A percentile compares a stretch with the other conserved stretches of the same genome.
phyloP scores from a whole-genome alignment of 64 coral and sea anemone species.

The Cladopsammia gracilis region DNA sequence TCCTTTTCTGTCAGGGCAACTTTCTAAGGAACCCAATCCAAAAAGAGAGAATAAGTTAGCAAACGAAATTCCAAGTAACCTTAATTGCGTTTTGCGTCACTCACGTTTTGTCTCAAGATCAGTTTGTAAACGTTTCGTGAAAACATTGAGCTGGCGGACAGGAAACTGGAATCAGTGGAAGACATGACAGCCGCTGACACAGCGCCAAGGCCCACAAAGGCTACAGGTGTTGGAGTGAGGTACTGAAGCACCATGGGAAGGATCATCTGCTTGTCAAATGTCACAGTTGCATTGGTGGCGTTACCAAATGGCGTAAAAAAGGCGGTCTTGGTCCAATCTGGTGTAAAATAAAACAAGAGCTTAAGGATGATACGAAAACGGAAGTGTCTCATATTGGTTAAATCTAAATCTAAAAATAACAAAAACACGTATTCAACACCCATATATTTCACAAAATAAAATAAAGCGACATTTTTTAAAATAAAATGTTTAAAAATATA shows the following conservation, averaged over 20 bases:
- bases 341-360: background rate
- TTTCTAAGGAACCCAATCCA: no score
- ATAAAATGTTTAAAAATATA: no score
- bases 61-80: no score
- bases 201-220: constrained; percentile 84
- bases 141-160: constrained; percentile 77
- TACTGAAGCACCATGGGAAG: constrained; percentile 90
- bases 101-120: constrained; percentile 62
- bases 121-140: constrained; percentile 83
- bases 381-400: background rate
- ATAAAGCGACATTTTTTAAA: no score
- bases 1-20: no score
- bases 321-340: constrained; percentile 79
- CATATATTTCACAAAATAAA: no score
- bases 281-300: constrained; percentile 60
- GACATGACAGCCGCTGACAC: constrained; percentile 95
- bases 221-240: constrained; percentile 71
- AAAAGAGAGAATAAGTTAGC: no score
- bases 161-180: constrained; percentile 83
- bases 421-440: background rate
- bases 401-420: background rate
- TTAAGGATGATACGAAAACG: background rate
- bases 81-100: background rate
- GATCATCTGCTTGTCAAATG: constrained; percentile 51
- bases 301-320: constrained; percentile 55